These are phyloP conservation scores for Rhinolophus ferrumequinum DNA, from an alignment of 2,113 vertebrate genomes.

Conservation along the genomic window DNA sequence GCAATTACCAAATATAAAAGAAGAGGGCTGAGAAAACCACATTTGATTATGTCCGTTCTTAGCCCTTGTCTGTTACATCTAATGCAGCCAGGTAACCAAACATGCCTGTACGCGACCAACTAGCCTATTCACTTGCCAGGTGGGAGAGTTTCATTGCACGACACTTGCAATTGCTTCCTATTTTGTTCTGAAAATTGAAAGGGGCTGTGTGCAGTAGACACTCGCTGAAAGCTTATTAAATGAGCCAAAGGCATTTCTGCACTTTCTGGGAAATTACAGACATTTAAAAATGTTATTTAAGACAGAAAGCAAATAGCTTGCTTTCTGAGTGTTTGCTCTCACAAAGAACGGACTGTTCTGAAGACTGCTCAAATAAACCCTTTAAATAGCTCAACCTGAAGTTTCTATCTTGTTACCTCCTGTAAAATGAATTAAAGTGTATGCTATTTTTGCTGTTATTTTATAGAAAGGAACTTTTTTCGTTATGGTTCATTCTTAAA, in stretches of 20 bases:
- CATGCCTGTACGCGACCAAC: rapidly evolving
- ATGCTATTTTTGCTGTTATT: not conserved
- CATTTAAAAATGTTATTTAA: not conserved
- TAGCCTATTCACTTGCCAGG: not conserved
- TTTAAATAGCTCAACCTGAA: not conserved
- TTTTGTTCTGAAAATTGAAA: not conserved
- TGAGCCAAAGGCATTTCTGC: not conserved
- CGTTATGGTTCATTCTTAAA: not conserved
- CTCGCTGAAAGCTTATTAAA: not conserved
- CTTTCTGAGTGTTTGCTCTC: not conserved
- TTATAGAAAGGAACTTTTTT: not conserved
- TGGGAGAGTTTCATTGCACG: not conserved
- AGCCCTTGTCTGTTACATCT: not conserved
- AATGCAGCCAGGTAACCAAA: not conserved
- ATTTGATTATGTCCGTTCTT: not conserved
- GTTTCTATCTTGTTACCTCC: not conserved
- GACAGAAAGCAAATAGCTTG: not conserved
- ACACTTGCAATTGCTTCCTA: not conserved
- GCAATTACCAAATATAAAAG: not conserved
- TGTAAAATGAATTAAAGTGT: not conserved
- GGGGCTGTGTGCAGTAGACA: not conserved
- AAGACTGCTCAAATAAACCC: not conserved
- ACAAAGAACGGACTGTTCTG: not conserved
- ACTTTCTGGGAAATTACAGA: not conserved
- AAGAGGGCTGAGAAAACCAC: not conserved